Evolutionary conservation across 2,888 invertebrate species (phyloP).

Genomic region (Petrophora chlorosata): DNA sequence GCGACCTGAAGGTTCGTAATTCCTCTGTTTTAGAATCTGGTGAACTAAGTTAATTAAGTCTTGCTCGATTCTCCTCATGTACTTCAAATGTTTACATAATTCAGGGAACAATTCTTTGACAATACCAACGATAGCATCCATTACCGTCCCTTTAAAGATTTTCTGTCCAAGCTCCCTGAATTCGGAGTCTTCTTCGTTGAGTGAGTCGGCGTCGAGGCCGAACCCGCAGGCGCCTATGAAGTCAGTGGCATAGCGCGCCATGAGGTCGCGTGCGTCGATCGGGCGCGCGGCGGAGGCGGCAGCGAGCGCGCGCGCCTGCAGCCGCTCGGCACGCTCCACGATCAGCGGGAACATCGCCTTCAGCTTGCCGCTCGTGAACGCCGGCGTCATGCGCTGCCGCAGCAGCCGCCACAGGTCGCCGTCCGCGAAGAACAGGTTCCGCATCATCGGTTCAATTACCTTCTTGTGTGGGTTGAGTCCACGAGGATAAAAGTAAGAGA

Average conservation of each 20-base stretch:
- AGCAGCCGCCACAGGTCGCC: slow-evolving; percentile 62
- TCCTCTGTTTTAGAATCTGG: slow-evolving; percentile 44
- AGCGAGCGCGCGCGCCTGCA: slow-evolving; percentile 44
- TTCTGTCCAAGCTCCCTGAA: slow-evolving; percentile 56
- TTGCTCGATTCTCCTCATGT: slow-evolving; percentile 50
- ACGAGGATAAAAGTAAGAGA: slow-evolving; percentile 55
- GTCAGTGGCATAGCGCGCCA: slow-evolving; percentile 66
- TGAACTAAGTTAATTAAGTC: slow-evolving; percentile 26
- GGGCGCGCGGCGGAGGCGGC: slow-evolving; percentile 39
- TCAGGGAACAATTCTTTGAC: slow-evolving; percentile 54
- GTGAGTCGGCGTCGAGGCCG: slow-evolving; percentile 59
- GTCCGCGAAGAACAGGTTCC: slow-evolving; percentile 61
- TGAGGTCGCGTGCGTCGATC: slow-evolving; percentile 60
- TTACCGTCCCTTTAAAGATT: slow-evolving; percentile 43
- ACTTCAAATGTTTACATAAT: slow-evolving; percentile 46
- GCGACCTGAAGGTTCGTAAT: slow-evolving; percentile 52
- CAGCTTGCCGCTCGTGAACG: slow-evolving; percentile 61
- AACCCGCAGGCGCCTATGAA: slow-evolving; percentile 67
- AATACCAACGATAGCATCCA: slow-evolving; percentile 39
- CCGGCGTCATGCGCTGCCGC: slow-evolving; percentile 62
- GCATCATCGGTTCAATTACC: slow-evolving; percentile 52
- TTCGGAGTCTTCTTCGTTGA: slow-evolving; percentile 55
- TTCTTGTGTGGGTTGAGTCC: slow-evolving; percentile 45
- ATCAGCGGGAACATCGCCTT: slow-evolving; percentile 64
- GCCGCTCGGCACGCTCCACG: slow-evolving; percentile 55